Evolutionary conservation across 2,113 vertebrate genomes (phyloP).

Genomic region (Sylvicapra grimmia): DNA sequence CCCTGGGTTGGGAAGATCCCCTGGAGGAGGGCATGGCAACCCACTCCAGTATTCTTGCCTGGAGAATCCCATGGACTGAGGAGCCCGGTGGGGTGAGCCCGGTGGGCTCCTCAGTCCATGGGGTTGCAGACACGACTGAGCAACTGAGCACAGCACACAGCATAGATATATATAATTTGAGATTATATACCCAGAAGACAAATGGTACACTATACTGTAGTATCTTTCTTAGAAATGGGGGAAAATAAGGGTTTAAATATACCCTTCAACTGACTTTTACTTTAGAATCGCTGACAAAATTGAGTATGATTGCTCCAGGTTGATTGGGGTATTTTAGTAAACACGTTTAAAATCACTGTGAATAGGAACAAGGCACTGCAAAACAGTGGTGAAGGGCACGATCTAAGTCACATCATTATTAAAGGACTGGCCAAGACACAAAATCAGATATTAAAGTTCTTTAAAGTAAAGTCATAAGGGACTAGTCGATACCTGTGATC

Average conservation of each 20-base stretch:
- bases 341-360: neutral
- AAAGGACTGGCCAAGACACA: conserved; percentile 1
- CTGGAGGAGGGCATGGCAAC: neutral
- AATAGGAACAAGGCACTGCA: neutral
- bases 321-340: neutral
- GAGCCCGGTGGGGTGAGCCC: too few species aligned
- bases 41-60: neutral
- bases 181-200: neutral
- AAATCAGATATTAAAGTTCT: neutral
- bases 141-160: neutral
- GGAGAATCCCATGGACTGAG: neutral
- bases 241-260: neutral
- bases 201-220: neutral
- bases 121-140: neutral
- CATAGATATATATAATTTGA: too few species aligned
- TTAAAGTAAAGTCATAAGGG: neutral
- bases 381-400: neutral
- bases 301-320: neutral
- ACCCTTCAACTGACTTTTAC: neutral
- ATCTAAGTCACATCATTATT: neutral
- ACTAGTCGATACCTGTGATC: neutral
- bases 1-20: neutral
- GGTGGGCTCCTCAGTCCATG: neutral
- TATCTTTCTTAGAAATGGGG: neutral
- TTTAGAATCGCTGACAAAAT: conserved; percentile 25